Evolutionary conservation across 2,888 invertebrate genomes (phyloP).

Genomic region (Argyresthia goedartella): DNA sequence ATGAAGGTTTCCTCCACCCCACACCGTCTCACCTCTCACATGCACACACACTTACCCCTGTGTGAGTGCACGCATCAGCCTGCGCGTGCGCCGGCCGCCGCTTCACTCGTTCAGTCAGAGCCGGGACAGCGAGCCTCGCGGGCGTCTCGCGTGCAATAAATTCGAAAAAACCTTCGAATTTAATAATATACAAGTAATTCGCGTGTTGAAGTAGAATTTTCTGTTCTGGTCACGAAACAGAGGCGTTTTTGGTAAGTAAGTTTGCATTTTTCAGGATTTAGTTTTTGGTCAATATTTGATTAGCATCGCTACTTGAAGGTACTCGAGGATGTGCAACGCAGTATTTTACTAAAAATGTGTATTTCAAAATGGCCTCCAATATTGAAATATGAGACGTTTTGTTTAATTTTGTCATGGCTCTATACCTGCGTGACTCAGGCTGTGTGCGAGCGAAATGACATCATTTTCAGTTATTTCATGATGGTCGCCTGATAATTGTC

Average conservation of each 20-base stretch:
- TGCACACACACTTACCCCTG: constrained; percentile 11
- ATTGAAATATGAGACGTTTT: neutral
- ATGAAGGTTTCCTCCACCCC: constrained; percentile 39
- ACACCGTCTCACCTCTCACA: constrained; percentile 10
- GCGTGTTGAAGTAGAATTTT: constrained; percentile 55
- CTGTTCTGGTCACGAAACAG: constrained; percentile 45
- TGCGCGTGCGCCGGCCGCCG: neutral
- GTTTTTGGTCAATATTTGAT: constrained; percentile 28
- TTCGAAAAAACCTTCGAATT: constrained; percentile 5
- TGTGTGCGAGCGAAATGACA: constrained; percentile 1
- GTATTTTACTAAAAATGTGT: neutral
- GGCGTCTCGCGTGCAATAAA: constrained; percentile 20
- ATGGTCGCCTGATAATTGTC: neutral
- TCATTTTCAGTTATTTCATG: constrained; percentile 3
- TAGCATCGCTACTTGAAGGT: constrained; percentile 22
- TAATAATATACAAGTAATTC: constrained; percentile 21
- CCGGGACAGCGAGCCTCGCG: constrained; percentile 29
- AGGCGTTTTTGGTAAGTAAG: constrained; percentile 21
- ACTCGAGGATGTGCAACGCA: constrained; percentile 13
- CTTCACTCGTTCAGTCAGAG: neutral
- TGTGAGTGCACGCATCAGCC: constrained; percentile 36
- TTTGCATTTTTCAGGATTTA: constrained; percentile 26
- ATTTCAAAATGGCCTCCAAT: constrained; percentile 17
- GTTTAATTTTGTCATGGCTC: neutral
- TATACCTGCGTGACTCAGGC: neutral